Percentiles rank a stretch among this genome's conserved stretches.
phyloP scores from a whole-genome alignment of 1,140 invertebrate species.

The Ips typographus region DNA sequence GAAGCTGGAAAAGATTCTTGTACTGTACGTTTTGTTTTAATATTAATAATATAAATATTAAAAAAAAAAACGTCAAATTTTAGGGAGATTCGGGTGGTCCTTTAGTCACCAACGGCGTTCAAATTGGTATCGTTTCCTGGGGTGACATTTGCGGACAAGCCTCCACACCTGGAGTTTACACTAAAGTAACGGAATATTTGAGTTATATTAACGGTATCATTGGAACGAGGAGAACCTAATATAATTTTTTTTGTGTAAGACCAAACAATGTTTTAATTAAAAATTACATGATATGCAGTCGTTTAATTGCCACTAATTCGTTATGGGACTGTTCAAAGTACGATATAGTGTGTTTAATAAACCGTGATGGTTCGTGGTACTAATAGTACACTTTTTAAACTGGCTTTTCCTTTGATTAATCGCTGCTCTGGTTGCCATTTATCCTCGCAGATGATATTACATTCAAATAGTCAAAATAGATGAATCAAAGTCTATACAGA shows the following conservation, averaged over 20 bases:
- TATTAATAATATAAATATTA: background rate
- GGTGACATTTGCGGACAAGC: constrained; percentile 49
- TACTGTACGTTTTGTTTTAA: constrained; percentile 22
- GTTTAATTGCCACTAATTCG: background rate
- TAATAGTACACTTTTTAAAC: no score
- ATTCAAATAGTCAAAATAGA: background rate
- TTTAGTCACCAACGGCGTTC: constrained; percentile 51
- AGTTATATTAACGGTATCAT: constrained; percentile 33
- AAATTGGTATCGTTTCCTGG: constrained; percentile 56
- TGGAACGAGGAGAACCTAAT: background rate
- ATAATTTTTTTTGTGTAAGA: background rate
- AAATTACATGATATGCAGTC: background rate
- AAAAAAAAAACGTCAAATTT: constrained; percentile 11
- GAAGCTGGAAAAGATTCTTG: constrained; percentile 37
- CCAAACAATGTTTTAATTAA: background rate
- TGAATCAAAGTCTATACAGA: background rate
- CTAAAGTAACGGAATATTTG: constrained; percentile 47
- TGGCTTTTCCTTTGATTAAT: no score
- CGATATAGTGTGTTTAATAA: background rate
- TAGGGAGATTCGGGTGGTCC: constrained; percentile 60
- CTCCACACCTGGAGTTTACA: constrained; percentile 53
- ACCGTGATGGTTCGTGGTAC: background rate
- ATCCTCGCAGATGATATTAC: no score
- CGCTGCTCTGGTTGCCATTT: no score
- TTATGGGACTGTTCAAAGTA: background rate